phyloP scores from a whole-genome alignment of 2,888 invertebrate genomes.

The Augiades crinisus region DNA sequence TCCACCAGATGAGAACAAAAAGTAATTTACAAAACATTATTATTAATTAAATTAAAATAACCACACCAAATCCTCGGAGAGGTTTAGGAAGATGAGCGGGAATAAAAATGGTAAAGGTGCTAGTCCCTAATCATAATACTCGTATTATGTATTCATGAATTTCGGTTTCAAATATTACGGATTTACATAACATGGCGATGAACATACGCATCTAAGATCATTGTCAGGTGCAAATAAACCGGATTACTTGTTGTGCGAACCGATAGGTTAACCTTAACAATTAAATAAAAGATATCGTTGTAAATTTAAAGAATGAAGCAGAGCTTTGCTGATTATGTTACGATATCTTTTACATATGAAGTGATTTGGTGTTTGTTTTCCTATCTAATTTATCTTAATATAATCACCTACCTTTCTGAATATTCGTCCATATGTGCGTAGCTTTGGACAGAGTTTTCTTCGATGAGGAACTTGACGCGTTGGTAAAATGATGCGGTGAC shows the following conservation, averaged over 20 bases:
- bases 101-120: slow-evolving; percentile 69
- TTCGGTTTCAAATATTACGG: slow-evolving; percentile 61
- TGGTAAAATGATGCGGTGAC: slow-evolving; percentile 99
- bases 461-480: slow-evolving; percentile 98
- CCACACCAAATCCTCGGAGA: slow-evolving; percentile 81
- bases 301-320: slow-evolving; percentile 25
- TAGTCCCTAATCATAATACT: slow-evolving; percentile 58
- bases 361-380: slow-evolving; percentile 63
- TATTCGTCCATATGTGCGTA: slow-evolving; percentile 99
- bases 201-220: slow-evolving; percentile 70
- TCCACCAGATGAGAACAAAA: slow-evolving; percentile 79
- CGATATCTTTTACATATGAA: slow-evolving; percentile 69
- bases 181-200: slow-evolving; percentile 67
- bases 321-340: slow-evolving; percentile 35
- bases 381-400: slow-evolving; percentile 35
- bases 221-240: slow-evolving; percentile 73
- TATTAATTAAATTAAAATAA: slow-evolving; percentile 70
- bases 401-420: slow-evolving; percentile 95
- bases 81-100: slow-evolving; percentile 76
- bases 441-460: slow-evolving; percentile 99
- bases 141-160: slow-evolving; percentile 56
- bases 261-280: slow-evolving; percentile 60
- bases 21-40: slow-evolving; percentile 60
- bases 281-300: slow-evolving; percentile 60
- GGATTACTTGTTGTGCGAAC: slow-evolving; percentile 69